Conservation (phyloP, 1,140 invertebrate genomes). For the Octopus sinensis region DNA sequence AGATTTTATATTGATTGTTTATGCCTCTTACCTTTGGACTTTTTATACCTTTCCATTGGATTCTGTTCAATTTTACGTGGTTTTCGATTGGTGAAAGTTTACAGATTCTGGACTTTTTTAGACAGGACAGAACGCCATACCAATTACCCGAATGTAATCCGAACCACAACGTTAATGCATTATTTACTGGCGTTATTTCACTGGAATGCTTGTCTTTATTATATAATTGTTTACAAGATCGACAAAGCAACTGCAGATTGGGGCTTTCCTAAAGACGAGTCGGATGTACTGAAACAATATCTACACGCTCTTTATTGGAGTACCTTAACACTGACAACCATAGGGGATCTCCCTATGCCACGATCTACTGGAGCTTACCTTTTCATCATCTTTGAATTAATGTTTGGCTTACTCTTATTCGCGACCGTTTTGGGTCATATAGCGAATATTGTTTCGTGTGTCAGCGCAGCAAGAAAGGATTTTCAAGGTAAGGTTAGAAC, state of each 20-base stretch:
- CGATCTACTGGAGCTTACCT: slow-evolving; percentile 71
- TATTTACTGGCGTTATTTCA: slow-evolving; percentile 97
- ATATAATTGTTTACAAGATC: slow-evolving; percentile 57
- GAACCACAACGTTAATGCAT: slow-evolving; percentile 87
- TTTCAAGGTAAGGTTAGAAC: slow-evolving; percentile 55
- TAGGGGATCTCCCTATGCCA: slow-evolving; percentile 67
- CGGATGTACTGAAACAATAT: slow-evolving; percentile 64
- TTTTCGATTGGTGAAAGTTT: slow-evolving; percentile 96
- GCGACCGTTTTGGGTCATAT: slow-evolving; percentile 57
- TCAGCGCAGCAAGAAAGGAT: slow-evolving; percentile 56
- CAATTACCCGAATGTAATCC: slow-evolving; percentile 94
- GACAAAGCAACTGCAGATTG: slow-evolving; percentile 24
- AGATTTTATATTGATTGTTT: slow-evolving; percentile 98
- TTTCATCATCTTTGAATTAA: slow-evolving; percentile 54
- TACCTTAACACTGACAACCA: slow-evolving; percentile 89
- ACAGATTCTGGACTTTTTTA: slow-evolving; percentile 97
- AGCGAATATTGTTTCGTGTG: slow-evolving; percentile 57
- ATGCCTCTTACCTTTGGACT: slow-evolving; percentile 94
- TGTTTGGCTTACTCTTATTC: slow-evolving; percentile 56
- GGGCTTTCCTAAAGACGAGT: slow-evolving; percentile 43
- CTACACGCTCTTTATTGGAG: slow-evolving; percentile 98
- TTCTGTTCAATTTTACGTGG: slow-evolving; percentile 95
- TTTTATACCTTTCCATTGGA: slow-evolving; percentile 95
- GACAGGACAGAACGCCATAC: slow-evolving; percentile 96
- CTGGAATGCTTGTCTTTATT: slow-evolving; percentile 98